A percentile compares a stretch with the other conserved stretches of the same genome.
Conservation (phyloP, 2,888 invertebrate genomes). For the Lycophotia porphyrea region DNA sequence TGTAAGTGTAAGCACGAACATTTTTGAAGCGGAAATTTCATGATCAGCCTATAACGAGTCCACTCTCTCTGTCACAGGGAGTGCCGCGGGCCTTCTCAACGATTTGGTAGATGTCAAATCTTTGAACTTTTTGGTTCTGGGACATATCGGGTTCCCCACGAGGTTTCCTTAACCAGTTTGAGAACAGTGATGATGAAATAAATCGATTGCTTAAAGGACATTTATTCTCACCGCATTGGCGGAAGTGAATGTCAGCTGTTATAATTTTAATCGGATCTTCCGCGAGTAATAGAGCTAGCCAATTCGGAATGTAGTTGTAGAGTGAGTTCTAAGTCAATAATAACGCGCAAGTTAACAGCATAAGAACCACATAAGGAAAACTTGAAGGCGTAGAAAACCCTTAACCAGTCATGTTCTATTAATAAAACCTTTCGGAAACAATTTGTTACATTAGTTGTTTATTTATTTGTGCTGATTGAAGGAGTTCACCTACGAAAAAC, state of each 20-base stretch:
- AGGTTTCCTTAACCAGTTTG: not conserved
- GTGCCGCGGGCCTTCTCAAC: not conserved
- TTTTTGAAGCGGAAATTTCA: not conserved
- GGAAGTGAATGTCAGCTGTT: not conserved
- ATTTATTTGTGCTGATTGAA: too few relatives aligned
- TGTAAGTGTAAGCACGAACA: not conserved
- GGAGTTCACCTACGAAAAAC: too few relatives aligned
- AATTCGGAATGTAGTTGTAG: not conserved
- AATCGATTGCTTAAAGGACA: not conserved
- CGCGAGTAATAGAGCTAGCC: not conserved
- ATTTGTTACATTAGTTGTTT: too few relatives aligned
- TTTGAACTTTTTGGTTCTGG: not conserved
- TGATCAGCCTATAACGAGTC: not conserved
- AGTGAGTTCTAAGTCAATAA: not conserved
- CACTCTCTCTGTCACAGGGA: not conserved
- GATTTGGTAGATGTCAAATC: not conserved
- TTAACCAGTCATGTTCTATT: not conserved
- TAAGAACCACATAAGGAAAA: slow-evolving; percentile 18
- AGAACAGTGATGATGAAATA: not conserved
- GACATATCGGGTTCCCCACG: not conserved
- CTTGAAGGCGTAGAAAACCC: slow-evolving; percentile 1
- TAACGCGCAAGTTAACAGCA: not conserved
- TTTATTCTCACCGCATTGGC: not conserved
- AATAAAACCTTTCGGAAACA: not conserved
- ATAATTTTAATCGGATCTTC: not conserved